These are phyloP conservation scores for Nomada ferruginata DNA, from an alignment of 2,888 invertebrate species.

Conservation along the genomic window DNA sequence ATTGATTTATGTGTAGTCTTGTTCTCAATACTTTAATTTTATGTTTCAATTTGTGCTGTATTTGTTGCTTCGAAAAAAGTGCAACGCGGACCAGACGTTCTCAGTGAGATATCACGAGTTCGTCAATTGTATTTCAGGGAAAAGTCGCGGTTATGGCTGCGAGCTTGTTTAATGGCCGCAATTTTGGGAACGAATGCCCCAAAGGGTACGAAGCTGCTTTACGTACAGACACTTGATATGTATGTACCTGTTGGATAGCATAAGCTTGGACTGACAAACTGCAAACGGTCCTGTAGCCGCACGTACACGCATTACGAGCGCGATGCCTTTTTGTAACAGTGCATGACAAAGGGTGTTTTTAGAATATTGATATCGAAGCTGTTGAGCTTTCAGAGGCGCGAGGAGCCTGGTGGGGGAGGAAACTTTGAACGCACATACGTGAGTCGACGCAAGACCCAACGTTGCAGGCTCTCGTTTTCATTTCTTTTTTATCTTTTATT, in stretches of 20 bases:
- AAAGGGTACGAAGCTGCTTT: slow-evolving; percentile 16
- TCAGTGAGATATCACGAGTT: too few species aligned
- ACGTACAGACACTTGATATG: slow-evolving; percentile 19
- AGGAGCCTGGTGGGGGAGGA: slow-evolving; percentile 30
- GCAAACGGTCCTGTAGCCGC: slow-evolving; percentile 39
- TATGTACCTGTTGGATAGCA: slow-evolving; percentile 53
- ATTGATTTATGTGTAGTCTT: too few species aligned
- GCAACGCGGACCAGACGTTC: too few species aligned
- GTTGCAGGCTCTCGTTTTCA: slow-evolving; percentile 63
- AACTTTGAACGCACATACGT: slow-evolving; percentile 68
- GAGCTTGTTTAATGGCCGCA: background rate
- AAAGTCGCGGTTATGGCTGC: background rate
- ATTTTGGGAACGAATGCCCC: slow-evolving; percentile 33
- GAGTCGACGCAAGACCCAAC: slow-evolving; percentile 62
- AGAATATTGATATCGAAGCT: slow-evolving; percentile 83
- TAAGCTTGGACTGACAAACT: slow-evolving; percentile 17
- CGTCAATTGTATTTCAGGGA: background rate
- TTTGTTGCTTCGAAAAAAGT: too few species aligned
- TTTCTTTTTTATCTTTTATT: slow-evolving; percentile 57
- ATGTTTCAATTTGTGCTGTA: too few species aligned
- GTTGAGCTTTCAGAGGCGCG: slow-evolving; percentile 51
- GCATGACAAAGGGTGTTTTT: slow-evolving; percentile 82
- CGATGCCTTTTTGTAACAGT: slow-evolving; percentile 77
- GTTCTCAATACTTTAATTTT: too few species aligned
- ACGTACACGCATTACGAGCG: slow-evolving; percentile 49